A percentile compares a stretch with the other conserved stretches of the same genome.
phyloP scores from a whole-genome alignment of 1,140 invertebrate species.

The fruit fly (Drosophila melanogaster) region DNA sequence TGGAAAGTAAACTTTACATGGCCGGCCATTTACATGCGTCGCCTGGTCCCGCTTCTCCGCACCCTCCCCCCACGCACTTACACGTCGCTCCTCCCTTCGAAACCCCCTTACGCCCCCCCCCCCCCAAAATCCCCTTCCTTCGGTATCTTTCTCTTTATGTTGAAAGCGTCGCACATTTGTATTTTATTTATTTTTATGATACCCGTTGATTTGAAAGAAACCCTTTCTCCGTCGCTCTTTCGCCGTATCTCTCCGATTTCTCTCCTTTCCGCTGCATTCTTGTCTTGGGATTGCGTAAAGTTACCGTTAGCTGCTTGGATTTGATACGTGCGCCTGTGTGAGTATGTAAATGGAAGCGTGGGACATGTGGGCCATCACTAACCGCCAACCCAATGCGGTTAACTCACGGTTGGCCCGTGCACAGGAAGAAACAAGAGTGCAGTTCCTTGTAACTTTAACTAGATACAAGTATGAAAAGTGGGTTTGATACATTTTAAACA shows the following conservation, averaged over 20 bases:
- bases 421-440: neutral
- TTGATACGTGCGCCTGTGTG: slow-evolving; percentile 24
- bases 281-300: slow-evolving; percentile 73
- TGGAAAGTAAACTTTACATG: slow-evolving; percentile 67
- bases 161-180: slow-evolving; percentile 75
- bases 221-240: slow-evolving; percentile 69
- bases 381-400: slow-evolving; percentile 25
- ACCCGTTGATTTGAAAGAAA: slow-evolving; percentile 62
- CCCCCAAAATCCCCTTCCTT: neutral
- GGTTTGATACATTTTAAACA: too few relatives aligned
- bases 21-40: slow-evolving; percentile 65
- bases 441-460: neutral
- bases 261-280: slow-evolving; percentile 55
- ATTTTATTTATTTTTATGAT: slow-evolving; percentile 75
- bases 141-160: slow-evolving; percentile 60
- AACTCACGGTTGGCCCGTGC: slow-evolving; percentile 14
- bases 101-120: slow-evolving; percentile 34
- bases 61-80: neutral
- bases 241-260: slow-evolving; percentile 48
- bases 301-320: slow-evolving; percentile 72
- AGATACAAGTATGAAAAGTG: too few relatives aligned
- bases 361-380: slow-evolving; percentile 60
- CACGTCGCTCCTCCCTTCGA: neutral
- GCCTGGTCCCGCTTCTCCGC: slow-evolving; percentile 25
- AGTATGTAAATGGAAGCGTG: slow-evolving; percentile 77